phyloP scores from a whole-genome alignment of 2,797 vertebrate genomes.

The Onychomys leucogaster region DNA sequence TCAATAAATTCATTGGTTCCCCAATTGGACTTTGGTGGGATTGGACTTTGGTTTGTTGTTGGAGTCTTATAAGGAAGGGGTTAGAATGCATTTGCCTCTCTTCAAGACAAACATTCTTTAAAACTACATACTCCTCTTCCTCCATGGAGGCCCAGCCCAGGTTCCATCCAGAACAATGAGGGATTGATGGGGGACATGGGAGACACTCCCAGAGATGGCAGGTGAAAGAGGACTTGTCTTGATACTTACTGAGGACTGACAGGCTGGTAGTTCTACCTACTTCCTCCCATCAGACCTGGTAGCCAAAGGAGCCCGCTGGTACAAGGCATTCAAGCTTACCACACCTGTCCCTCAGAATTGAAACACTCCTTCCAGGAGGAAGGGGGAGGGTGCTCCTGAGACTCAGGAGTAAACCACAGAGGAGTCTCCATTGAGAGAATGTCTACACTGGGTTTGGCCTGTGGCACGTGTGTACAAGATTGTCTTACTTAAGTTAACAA shows the following conservation, averaged over 20 bases:
- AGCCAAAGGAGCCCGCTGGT: neutral
- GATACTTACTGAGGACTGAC: neutral
- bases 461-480: neutral
- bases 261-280: neutral
- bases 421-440: neutral
- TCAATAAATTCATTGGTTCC: neutral
- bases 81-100: neutral
- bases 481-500: neutral
- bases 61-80: neutral
- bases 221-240: neutral
- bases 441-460: neutral
- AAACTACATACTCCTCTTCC: neutral
- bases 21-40: neutral
- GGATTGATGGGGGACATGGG: no score
- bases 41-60: neutral
- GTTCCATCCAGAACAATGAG: neutral
- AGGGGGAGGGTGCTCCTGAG: neutral
- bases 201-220: neutral
- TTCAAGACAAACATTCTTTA: no score
- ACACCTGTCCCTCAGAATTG: neutral
- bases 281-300: neutral
- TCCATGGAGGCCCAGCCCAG: neutral
- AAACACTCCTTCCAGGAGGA: neutral
- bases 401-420: neutral
- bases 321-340: neutral